Evolutionary conservation across 2,888 invertebrate genomes (phyloP), one percentile per base, ranked within the genome.

Genomic region (Mermis nigrescens): DNA sequence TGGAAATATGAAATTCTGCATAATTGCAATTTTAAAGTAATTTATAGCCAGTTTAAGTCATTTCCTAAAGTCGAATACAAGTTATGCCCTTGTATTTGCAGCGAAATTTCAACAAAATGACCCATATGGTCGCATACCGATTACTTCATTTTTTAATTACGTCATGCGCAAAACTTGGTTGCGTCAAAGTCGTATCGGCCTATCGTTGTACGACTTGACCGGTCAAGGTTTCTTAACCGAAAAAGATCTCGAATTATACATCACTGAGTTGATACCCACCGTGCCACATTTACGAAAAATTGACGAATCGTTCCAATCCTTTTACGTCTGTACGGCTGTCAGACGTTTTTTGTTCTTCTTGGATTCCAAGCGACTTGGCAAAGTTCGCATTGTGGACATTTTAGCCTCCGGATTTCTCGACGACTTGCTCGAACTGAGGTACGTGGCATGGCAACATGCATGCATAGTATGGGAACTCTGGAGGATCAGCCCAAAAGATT

Each of bases 291-390:
- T 63, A 46, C 55, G 27, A 1, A 51, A 48, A 28, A 22, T 62
- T 19, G 61, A 61, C 27, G 84, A 86, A 38, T 88, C 90, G 0
- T 92, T 94, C 76, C 87, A 89, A 68, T 86, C 85, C 15, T 94
- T 94, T 77, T 95, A 94, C 73, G 85, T 91, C 26, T 92, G 92
- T 72, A 91, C 92, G 0, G 92, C 90, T 1, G 90, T 90, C 0
- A 80, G 92, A 66, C 91, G 92, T 73, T 92, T 95, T 76, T 81
- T 94, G 68, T 95, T 95, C 77, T 94, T 92, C 72, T 77, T 95
- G 19, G 94, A 94, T 73, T 87, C 88, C 0, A 74, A 89, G 63
- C 78, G 86, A 63, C 86, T 87, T 0, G 89, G 90, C 0, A 80
- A 86, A 64, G 86, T 94, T 55, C 80, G 86, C 67, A 92, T 95